Evolutionary conservation across 2,113 vertebrate species (phyloP).

Genomic region (Cromileptes altivelis): DNA sequence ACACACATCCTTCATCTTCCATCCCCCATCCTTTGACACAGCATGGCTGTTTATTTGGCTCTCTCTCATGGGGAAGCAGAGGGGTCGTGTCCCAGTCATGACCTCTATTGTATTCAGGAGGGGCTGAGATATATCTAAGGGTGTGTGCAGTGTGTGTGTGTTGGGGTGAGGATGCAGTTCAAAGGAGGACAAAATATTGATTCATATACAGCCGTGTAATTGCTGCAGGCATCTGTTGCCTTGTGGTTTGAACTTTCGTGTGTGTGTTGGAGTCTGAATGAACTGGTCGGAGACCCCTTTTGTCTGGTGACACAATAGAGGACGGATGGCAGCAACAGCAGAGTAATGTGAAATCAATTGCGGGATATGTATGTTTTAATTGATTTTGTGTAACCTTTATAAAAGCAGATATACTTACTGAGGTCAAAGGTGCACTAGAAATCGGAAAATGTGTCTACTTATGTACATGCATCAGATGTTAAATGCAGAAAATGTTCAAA

Average conservation of each 20-base stretch:
- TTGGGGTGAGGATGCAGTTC: constrained; percentile 41
- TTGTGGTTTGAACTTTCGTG: constrained; percentile 35
- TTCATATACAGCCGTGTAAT: constrained; percentile 63
- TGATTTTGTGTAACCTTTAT: constrained; percentile 28
- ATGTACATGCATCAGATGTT: not conserved
- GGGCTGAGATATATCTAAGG: constrained; percentile 57
- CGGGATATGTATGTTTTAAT: constrained; percentile 15
- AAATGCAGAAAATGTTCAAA: not conserved
- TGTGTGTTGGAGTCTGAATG: constrained; percentile 56
- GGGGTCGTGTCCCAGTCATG: constrained; percentile 75
- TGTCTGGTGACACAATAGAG: constrained; percentile 61
- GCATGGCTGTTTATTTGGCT: constrained; percentile 58
- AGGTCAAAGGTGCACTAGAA: constrained; percentile 18
- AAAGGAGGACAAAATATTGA: constrained; percentile 74
- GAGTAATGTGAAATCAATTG: constrained; percentile 52
- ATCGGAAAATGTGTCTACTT: not conserved
- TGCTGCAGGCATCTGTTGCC: constrained; percentile 73
- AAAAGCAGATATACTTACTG: not conserved
- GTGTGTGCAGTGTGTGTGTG: constrained; percentile 20
- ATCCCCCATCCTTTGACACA: constrained; percentile 23
- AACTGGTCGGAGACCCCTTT: constrained; percentile 29
- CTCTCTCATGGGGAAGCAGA: constrained; percentile 27
- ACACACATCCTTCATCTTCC: not conserved
- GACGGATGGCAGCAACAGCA: constrained; percentile 21
- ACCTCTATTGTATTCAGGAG: constrained; percentile 73